Evolutionary conservation across 2,113 vertebrate species (phyloP), one percentile per base, ranked within the genome.

Genomic region (Capreolus pygargus): DNA sequence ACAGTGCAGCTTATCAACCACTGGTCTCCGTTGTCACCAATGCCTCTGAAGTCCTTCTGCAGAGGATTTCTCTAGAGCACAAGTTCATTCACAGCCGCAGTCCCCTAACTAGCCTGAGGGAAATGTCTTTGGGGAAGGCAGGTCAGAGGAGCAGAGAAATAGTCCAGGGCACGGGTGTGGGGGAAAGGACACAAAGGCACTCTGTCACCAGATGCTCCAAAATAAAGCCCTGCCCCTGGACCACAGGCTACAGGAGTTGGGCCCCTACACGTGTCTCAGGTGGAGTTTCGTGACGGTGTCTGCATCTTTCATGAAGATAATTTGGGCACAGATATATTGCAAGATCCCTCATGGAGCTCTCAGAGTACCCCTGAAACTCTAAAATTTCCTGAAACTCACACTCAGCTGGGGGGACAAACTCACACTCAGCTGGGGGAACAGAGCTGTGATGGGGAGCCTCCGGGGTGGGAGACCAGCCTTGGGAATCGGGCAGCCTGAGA

Each of bases 221-320:
- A 76, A 12, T 57, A 12, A n/a, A 28, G 1, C 21, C 61, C 25
- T 21, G 28, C 9, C 64, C 64, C 39, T 36, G 23, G 13, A n/a
- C 45, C 11, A 10, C 60, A 86, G 60, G 74, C 74, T 8, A 9
- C 70, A 4, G 52, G 25, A 33, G 19, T 23, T 15, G 25, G 1
- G 43, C 52, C 14, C 14, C 9, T 33, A 12, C 25, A 0, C 2
- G 30, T 5, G 1, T 21, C 52, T 17, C 5, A 2, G 55, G 58
- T 3, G 23, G 28, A 70, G 27, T 5, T 81, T 47, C 33, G 3
- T 43, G 16, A 9, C 1, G 2, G 25, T 13, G 21, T 79, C 9
- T 19, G 19, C 61, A 30, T 82, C 92, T 84, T 61, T 76, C 45
- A 12, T 43, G 45, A 39, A 70, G 14, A 76, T 61, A 14, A 23